Conservation (phyloP, 2,888 invertebrate species). For the Tipula confusa region DNA sequence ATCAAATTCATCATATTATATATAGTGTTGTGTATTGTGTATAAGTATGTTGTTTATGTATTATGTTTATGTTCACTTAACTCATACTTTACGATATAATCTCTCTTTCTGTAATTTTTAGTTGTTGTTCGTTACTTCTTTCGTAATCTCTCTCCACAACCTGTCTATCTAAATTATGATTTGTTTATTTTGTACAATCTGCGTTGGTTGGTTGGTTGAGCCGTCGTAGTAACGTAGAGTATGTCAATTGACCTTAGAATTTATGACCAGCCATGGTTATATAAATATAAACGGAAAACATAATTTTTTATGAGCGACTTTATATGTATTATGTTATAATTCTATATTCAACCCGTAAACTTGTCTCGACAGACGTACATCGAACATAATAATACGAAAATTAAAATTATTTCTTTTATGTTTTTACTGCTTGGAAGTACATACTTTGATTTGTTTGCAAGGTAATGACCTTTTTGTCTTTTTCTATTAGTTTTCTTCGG, state of each 20-base stretch:
- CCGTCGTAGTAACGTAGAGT: background rate
- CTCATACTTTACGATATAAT: background rate
- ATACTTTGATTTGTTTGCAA: background rate
- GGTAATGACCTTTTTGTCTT: slow-evolving; percentile 3
- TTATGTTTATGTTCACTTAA: slow-evolving; percentile 3
- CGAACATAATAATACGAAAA: background rate
- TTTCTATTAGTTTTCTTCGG: background rate
- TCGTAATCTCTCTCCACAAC: slow-evolving; percentile 12
- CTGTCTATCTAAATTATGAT: slow-evolving; percentile 20
- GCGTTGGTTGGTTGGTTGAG: background rate
- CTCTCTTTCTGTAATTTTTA: background rate
- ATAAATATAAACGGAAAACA: background rate
- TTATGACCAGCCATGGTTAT: background rate
- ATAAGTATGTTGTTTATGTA: background rate
- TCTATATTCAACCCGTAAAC: background rate
- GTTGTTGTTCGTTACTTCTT: background rate
- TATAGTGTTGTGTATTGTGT: slow-evolving; percentile 1
- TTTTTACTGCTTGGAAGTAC: background rate
- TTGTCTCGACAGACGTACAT: background rate
- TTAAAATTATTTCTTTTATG: background rate
- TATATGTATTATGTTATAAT: background rate
- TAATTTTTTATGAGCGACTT: background rate
- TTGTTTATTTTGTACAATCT: background rate
- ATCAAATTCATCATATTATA: slow-evolving; percentile 25
- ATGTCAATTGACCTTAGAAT: background rate